Percentiles rank a stretch among this genome's conserved stretches.
These are phyloP conservation scores for Carposina sasakii DNA, from an alignment of 1,140 invertebrate species.

Conservation along the genomic window DNA sequence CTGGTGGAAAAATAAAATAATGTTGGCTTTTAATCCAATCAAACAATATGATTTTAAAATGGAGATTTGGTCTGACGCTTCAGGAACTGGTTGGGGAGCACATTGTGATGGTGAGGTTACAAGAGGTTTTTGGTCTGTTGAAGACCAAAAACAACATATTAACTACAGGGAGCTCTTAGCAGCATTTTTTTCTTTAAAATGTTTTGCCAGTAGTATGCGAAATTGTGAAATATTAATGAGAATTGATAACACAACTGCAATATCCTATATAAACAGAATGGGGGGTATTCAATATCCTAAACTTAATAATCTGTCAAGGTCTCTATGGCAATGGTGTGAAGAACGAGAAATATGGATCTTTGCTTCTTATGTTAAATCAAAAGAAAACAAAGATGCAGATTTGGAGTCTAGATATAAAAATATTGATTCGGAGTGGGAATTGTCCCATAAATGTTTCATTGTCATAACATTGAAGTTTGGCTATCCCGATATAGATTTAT, in stretches of 20 bases:
- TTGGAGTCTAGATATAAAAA: background rate
- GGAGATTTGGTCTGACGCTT: slow-evolving; percentile 43
- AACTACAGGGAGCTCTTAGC: slow-evolving; percentile 12
- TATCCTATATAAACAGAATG: slow-evolving; percentile 1
- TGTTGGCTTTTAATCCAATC: background rate
- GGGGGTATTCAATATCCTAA: slow-evolving; percentile 5
- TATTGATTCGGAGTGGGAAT: background rate
- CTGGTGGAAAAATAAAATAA: background rate
- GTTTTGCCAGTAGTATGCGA: slow-evolving; percentile 6
- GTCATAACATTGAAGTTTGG: background rate
- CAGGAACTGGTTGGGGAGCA: slow-evolving; percentile 34
- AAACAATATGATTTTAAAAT: slow-evolving; percentile 16
- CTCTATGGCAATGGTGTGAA: slow-evolving; percentile 18
- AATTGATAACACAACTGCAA: slow-evolving; percentile 11
- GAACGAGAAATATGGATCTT: slow-evolving; percentile 20
- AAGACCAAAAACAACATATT: slow-evolving; percentile 18
- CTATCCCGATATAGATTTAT: background rate
- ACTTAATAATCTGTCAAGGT: background rate
- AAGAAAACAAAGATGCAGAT: slow-evolving; percentile 3
- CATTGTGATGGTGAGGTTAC: slow-evolving; percentile 17
- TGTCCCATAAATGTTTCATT: slow-evolving; percentile 3
- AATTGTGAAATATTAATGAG: slow-evolving; percentile 22
- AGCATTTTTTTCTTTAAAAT: slow-evolving; percentile 11
- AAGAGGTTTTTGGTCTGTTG: slow-evolving; percentile 26
- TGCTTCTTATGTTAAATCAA: slow-evolving; percentile 2